phyloP scores from a whole-genome alignment of 2,797 vertebrate species.

The Premnoplex brunnescens region DNA sequence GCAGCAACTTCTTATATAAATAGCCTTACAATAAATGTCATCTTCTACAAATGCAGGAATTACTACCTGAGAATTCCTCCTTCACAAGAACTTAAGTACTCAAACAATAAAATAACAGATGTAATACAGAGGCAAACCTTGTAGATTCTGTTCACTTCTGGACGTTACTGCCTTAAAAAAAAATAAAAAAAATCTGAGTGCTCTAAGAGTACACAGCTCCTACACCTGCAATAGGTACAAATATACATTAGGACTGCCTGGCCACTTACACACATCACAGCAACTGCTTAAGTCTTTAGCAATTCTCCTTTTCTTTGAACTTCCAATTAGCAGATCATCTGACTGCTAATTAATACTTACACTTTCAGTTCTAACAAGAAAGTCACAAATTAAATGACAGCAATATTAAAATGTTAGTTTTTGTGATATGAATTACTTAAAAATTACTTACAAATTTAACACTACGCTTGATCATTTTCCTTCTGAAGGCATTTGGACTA shows the following conservation, averaged over 20 bases:
- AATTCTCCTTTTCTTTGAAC: background rate
- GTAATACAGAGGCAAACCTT: background rate
- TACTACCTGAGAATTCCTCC: background rate
- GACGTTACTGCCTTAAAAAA: background rate
- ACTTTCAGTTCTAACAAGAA: background rate
- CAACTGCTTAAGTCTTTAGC: background rate
- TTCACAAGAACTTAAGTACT: background rate
- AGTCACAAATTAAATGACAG: rapidly evolving
- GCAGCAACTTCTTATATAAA: background rate
- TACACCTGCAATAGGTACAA: background rate
- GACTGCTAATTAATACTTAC: background rate
- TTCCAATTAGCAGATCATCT: background rate
- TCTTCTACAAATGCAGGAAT: background rate
- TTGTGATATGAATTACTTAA: background rate
- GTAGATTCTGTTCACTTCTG: background rate
- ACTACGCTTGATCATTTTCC: background rate
- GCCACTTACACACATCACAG: background rate
- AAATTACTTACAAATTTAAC: background rate
- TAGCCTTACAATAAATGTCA: background rate
- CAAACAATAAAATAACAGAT: background rate
- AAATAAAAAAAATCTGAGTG: background rate
- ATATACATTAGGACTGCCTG: background rate
- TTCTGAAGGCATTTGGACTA: background rate
- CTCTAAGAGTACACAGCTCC: background rate
- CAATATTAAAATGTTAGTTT: background rate